A percentile compares a stretch with the other conserved stretches of the same genome.
These are phyloP conservation scores for Branchipolynoe longqiensis DNA, from an alignment of 2,888 invertebrate species.

Conservation along the genomic window DNA sequence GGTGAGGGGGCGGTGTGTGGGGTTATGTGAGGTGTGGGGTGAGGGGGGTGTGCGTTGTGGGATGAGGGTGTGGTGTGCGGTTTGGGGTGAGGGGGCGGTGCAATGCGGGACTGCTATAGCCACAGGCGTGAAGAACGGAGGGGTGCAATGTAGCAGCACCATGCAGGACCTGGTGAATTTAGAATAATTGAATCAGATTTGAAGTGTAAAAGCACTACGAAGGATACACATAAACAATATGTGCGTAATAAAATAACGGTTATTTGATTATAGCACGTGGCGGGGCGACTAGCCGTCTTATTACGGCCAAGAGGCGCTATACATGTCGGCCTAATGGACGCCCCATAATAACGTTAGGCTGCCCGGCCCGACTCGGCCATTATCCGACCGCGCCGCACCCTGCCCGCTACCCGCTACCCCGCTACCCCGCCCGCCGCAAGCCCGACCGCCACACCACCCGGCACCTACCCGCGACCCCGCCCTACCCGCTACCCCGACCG, in stretches of 20 bases:
- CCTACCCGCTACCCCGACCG: background rate
- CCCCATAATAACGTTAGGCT: slow-evolving; percentile 49
- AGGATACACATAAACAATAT: slow-evolving; percentile 58
- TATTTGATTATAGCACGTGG: slow-evolving; percentile 56
- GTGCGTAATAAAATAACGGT: slow-evolving; percentile 60
- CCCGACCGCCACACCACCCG: background rate
- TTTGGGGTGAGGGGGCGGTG: background rate
- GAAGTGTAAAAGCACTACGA: slow-evolving; percentile 50
- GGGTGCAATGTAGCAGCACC: background rate
- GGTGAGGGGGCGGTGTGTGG: too few relatives aligned
- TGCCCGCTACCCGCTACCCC: background rate
- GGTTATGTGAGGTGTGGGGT: too few relatives aligned
- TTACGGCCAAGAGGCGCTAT: slow-evolving; percentile 36
- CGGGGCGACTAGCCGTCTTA: slow-evolving; percentile 30
- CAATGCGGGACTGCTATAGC: too few relatives aligned
- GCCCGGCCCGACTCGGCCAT: slow-evolving; percentile 39
- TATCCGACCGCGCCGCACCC: background rate
- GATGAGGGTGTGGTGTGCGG: too few relatives aligned
- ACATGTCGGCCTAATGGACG: slow-evolving; percentile 56
- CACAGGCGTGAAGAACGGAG: background rate
- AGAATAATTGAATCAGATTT: slow-evolving; percentile 53
- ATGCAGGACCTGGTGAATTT: slow-evolving; percentile 28
- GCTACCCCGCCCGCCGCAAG: too few relatives aligned
- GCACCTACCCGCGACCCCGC: background rate
- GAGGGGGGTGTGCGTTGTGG: too few relatives aligned